Conservation (phyloP, 2,113 vertebrate species). For the Chaetorhynchus papuensis region DNA sequence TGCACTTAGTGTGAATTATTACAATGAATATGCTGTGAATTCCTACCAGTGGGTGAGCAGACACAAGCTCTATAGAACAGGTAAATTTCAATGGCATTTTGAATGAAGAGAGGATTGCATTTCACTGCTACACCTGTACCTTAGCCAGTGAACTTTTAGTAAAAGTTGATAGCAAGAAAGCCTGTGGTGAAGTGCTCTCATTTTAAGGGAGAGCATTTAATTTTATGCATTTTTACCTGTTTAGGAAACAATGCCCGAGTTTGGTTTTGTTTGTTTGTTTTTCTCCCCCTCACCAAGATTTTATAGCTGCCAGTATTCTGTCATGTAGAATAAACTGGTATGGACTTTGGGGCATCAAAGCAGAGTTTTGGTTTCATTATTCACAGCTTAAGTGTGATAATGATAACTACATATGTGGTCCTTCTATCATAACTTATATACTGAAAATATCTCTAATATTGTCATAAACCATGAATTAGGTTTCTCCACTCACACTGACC, state of each 20-base stretch:
- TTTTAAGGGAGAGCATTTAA: background rate
- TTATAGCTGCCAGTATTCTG: background rate
- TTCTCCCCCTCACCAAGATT: background rate
- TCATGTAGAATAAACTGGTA: background rate
- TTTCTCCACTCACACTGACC: background rate
- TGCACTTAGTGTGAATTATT: background rate
- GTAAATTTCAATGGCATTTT: background rate
- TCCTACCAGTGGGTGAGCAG: background rate
- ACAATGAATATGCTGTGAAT: background rate
- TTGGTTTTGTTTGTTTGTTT: background rate
- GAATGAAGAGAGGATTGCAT: background rate
- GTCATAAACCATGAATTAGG: background rate
- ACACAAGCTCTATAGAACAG: background rate
- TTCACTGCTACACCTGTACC: background rate
- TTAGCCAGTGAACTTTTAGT: background rate
- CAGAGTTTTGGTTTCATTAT: background rate
- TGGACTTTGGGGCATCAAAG: background rate
- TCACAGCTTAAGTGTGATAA: background rate
- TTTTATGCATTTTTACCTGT: background rate
- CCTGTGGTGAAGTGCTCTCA: background rate
- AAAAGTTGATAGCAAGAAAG: background rate
- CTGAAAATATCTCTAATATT: background rate
- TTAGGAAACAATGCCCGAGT: background rate
- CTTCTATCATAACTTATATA: accelerated
- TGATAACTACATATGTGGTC: background rate